Base-by-base conservation (phyloP, 2,888 invertebrate species). In the Psylliodes chrysocephalus region DNA sequence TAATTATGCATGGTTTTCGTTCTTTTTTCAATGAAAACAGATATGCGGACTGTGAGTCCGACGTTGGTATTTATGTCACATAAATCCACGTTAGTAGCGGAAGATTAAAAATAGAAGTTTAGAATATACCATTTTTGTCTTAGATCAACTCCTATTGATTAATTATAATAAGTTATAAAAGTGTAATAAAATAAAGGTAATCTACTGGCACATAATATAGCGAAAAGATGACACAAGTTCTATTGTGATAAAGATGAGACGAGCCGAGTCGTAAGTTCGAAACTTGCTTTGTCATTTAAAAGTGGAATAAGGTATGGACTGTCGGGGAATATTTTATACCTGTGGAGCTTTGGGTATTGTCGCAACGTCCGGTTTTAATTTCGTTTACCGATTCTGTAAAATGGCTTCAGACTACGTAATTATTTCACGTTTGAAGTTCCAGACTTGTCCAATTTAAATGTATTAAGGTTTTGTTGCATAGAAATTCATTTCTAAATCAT, bases 281-380 rank as follows among this genome's bases (percentile, higher is more conserved):
- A 35, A 42, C 18, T 42, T 42, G 42, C 42, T 42, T 42, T 42
- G 42, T 42, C 42, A 42, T 42, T 18, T 42, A 18, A 42, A 42
- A 42, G 42, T 42, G 18, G 42, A 42, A 42, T 17, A 35, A 5
- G 42, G 15, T 18, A 42, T 38, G 33, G 33, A n/a, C 33, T 33
- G 14, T 15, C 38, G 42, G 10, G n/a, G 42, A 42, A 42, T 42
- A 42, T 18, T 42, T 42, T 42, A 42, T 42, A 42, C 17, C 42
- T 42, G 18, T 42, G 18, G 10, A 42, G 42, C 17, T 42, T 17
- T 10, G 18, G 10, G 18, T 18, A 42, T 18, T 42, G 42, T 42
- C 18, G 42, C 15, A 18, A 42, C 18, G 42, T 42, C 42, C 42
- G 42, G 18, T 42, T 17, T 42, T 42, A 42, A 42, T 42, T 42